Evolutionary conservation across 2,797 vertebrate genomes (phyloP).

Genomic region (Myotis vivesi): DNA sequence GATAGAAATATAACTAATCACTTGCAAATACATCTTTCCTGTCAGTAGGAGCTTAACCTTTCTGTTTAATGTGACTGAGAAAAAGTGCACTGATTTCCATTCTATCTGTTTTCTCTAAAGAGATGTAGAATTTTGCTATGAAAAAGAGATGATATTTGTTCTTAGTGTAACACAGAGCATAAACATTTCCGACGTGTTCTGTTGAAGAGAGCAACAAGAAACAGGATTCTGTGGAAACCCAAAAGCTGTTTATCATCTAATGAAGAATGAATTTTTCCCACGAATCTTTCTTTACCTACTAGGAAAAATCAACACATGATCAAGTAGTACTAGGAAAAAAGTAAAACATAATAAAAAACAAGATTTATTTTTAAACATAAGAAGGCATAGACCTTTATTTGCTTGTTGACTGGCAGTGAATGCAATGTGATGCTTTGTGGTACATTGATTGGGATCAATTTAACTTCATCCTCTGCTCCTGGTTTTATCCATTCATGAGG

Average conservation of each 20-base stretch:
- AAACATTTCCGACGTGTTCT: conserved; percentile 60
- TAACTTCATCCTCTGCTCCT: conserved; percentile 82
- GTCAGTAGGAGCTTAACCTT: conserved; percentile 89
- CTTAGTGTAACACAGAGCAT: conserved; percentile 60
- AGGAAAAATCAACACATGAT: not conserved
- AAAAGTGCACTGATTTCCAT: conserved; percentile 82
- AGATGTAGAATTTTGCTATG: conserved; percentile 59
- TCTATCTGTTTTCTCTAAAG: conserved; percentile 80
- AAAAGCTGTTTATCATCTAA: conserved; percentile 64
- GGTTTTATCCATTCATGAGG: conserved; percentile 82
- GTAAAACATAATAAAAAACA: not conserved
- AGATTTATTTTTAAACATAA: not conserved
- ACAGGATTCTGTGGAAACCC: conserved; percentile 59
- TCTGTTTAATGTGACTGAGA: conserved; percentile 86
- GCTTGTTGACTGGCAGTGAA: conserved; percentile 78
- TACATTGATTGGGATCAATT: conserved; percentile 85
- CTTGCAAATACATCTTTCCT: conserved; percentile 89
- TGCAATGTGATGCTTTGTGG: conserved; percentile 77
- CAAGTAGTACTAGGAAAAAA: not conserved
- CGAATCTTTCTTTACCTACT: not conserved
- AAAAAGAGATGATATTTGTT: conserved; percentile 78
- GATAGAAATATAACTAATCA: conserved; percentile 90
- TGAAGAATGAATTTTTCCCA: conserved; percentile 6
- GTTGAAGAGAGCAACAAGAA: conserved; percentile 61
- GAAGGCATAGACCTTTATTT: conserved; percentile 48